Base-by-base conservation (phyloP, 2,797 vertebrate genomes). In the Pagetopsis macropterus region DNA sequence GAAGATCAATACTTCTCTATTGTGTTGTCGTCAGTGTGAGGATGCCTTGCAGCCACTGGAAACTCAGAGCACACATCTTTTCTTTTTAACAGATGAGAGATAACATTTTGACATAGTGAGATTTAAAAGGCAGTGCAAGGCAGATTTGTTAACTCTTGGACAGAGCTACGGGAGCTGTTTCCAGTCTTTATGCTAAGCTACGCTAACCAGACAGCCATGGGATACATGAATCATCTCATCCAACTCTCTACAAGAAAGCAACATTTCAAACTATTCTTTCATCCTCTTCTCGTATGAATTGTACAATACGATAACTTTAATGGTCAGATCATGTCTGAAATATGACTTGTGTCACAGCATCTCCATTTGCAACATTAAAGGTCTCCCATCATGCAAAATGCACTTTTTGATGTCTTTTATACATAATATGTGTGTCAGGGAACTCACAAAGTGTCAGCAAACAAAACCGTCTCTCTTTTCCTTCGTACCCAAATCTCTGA, bases 191-290 rank as follows among this genome's bases (percentile, higher is more conserved):
- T 58, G 54, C n/a, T 58, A 41, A 68, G 3, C 2, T 51, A 41
- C 23, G 37, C 2, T 50, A 51, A 64, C 5, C 15, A n/a, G 14
- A 15, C 43, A 21, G 10, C 23, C 14, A 23, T 33, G n/a, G 37
- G 17, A 23, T 21, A n/a, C 10, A 56, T 23, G 8, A 6, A 16
- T 48, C 19, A 3, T 46, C 4, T 61, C 19, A 16, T 48, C 48
- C 3, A 31, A n/a, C 23, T 33, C 41, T 64, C 3, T 0, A 17
- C 27, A 17, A 21, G 15, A 67, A 51, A 40, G 13, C 9, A 50
- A 56, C 63, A 49, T 43, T 12, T 41, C n/a, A 49, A 23, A 49
- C 40, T 58, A 11, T 43, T 65, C 13, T 3, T 49, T 56, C 73
- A 74, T 61, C 17, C 17, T 65, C 12, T 6, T 11, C 12, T 52